Evolutionary conservation across 1,140 invertebrate species (phyloP), one percentile per base, ranked within the genome.

Genomic region (Bathynomus jamesi): DNA sequence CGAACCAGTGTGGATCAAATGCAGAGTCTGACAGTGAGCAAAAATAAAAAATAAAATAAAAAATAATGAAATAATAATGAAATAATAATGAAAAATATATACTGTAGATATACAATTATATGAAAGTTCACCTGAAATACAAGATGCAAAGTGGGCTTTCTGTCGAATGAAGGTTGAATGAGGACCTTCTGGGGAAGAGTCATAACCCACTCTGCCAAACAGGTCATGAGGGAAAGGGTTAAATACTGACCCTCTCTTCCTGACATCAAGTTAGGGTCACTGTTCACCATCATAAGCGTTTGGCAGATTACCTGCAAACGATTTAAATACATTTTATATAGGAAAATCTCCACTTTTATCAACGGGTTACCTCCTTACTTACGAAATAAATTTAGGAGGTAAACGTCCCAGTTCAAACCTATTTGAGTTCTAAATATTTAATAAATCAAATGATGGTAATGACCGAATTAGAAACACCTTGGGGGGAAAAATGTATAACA

Each of bases 121-220:
- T 27, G 2, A 67, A 60, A 72, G 78, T 78, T 79, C 77, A 88
- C 87, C 72, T 85, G 85, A 79, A 89, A 89, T 62, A 89, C 83
- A 62, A 86, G 87, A 30, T 87, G 80, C 28, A 90, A 82, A 1
- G 90, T 78, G 31, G 85, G 80, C 28, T 79, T 72, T n/a, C 71
- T 69, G 68, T 78, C 76, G 76, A 76, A 80, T 73, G 78, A 71
- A 21, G 76, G 80, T 76, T 71, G 78, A 69, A 82, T 80, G 65
- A 88, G 80, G n/a, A 83, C 79, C 27, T 81, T 72, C 7, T 85
- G 77, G 0, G 87, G 86, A 75, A 92, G 83, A 75, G 85, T 85
- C 87, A 97, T 93, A 69, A 94, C 95, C 90, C 94, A 97, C 84
- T 98, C 94, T 0, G 92, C 92, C 31, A 98, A 83, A 81, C 93